These are phyloP conservation scores for Meta bourneti DNA, from an alignment of 2,888 invertebrate genomes.

Conservation along the genomic window DNA sequence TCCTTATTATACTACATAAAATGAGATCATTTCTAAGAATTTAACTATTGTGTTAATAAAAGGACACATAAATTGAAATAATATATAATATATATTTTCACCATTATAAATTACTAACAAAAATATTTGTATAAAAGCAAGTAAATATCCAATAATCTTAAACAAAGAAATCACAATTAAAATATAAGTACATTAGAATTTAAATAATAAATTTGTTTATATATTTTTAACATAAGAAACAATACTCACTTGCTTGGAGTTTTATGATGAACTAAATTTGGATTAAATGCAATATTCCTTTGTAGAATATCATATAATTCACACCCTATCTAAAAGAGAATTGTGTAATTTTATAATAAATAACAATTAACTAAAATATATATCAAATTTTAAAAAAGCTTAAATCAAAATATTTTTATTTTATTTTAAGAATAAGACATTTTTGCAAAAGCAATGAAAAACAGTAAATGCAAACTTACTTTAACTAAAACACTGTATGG, in stretches of 20 bases:
- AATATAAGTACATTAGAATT: background rate
- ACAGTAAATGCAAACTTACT: slow-evolving; percentile 66
- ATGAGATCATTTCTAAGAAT: no score
- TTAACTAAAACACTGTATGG: slow-evolving; percentile 77
- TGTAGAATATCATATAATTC: slow-evolving; percentile 93
- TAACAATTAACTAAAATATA: background rate
- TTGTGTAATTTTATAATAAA: background rate
- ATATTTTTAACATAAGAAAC: background rate
- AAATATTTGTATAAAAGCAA: background rate
- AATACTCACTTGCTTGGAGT: slow-evolving; percentile 77
- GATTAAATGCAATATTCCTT: slow-evolving; percentile 90
- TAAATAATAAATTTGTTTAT: background rate
- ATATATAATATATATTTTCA: background rate
- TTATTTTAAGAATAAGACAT: background rate
- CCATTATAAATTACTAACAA: background rate
- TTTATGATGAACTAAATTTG: slow-evolving; percentile 85
- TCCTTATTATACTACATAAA: no score
- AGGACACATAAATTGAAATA: background rate
- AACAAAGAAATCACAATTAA: background rate
- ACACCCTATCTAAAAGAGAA: slow-evolving; percentile 85
- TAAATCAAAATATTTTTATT: background rate
- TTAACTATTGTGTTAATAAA: no score
- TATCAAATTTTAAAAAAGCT: background rate
- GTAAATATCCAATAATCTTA: background rate
- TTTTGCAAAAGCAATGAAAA: background rate